Conservation (phyloP, 2,797 vertebrate genomes). For the Sebastes minor region DNA sequence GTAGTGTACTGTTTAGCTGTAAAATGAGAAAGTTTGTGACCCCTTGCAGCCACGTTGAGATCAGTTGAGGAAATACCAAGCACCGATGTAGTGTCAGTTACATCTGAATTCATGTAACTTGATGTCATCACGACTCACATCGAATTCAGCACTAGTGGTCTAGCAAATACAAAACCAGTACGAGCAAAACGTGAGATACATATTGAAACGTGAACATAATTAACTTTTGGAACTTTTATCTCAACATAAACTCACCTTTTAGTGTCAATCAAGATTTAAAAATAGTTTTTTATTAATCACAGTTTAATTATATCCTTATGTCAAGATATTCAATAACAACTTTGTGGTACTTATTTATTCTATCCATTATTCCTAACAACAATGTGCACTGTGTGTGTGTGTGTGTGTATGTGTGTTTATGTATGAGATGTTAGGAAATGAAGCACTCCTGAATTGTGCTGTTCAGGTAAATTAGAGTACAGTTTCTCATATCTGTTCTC, state of each 20-base stretch:
- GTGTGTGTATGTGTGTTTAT: background rate
- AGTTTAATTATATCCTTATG: background rate
- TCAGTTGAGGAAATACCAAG: too few species aligned
- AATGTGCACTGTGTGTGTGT: background rate
- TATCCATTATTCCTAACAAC: background rate
- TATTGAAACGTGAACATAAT: too few species aligned
- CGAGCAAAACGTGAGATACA: background rate
- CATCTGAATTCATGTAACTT: background rate
- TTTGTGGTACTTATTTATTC: background rate
- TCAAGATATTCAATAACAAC: background rate
- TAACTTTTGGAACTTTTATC: too few species aligned
- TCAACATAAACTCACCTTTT: background rate
- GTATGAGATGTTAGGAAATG: constrained; percentile 13
- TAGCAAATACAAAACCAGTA: background rate
- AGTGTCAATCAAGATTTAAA: background rate
- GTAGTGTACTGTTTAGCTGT: too few species aligned
- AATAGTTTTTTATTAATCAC: background rate
- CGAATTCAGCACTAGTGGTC: background rate
- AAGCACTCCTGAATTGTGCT: constrained; percentile 58
- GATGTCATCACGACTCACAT: background rate
- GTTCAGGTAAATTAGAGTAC: constrained; percentile 67
- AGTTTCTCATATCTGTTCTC: constrained; percentile 61
- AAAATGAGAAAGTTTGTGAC: too few species aligned
- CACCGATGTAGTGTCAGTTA: background rate
- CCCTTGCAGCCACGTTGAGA: too few species aligned